phyloP scores from a whole-genome alignment of 2,888 invertebrate species.

The Ennomos erosarius region DNA sequence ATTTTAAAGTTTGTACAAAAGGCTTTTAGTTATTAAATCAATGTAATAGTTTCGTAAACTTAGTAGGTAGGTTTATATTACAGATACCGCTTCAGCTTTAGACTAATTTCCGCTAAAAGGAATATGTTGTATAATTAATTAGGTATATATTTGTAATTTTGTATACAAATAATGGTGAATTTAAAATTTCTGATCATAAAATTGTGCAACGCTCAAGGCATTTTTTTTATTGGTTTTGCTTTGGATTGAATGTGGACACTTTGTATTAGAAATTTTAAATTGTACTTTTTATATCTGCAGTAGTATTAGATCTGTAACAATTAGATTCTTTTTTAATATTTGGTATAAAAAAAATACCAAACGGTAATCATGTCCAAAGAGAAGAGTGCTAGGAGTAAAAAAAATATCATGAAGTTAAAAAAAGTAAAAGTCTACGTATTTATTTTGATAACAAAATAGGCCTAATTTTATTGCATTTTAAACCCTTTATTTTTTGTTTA shows the following conservation, averaged over 20 bases:
- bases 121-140: conserved; percentile 14
- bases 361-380: conserved; percentile 78
- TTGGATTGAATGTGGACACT: background rate
- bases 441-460: conserved; percentile 70
- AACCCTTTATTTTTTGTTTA: conserved; percentile 56
- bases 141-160: conserved; percentile 44
- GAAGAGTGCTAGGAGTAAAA: conserved; percentile 54
- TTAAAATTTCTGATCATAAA: conserved; percentile 31
- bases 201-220: background rate
- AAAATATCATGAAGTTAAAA: conserved; percentile 53
- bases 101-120: conserved; percentile 39
- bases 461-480: conserved; percentile 69
- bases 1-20: conserved; percentile 38
- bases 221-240: conserved; percentile 12
- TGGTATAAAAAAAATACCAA: conserved; percentile 64
- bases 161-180: conserved; percentile 19
- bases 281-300: conserved; percentile 33
- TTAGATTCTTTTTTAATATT: conserved; percentile 50
- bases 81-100: conserved; percentile 50
- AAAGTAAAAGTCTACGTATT: conserved; percentile 60
- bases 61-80: conserved; percentile 49
- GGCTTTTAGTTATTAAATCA: conserved; percentile 44
- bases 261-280: conserved; percentile 39
- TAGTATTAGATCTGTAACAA: conserved; percentile 59
- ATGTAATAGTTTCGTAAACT: conserved; percentile 39